Conservation (phyloP, 1,140 invertebrate species). For the Dreissena polymorpha region DNA sequence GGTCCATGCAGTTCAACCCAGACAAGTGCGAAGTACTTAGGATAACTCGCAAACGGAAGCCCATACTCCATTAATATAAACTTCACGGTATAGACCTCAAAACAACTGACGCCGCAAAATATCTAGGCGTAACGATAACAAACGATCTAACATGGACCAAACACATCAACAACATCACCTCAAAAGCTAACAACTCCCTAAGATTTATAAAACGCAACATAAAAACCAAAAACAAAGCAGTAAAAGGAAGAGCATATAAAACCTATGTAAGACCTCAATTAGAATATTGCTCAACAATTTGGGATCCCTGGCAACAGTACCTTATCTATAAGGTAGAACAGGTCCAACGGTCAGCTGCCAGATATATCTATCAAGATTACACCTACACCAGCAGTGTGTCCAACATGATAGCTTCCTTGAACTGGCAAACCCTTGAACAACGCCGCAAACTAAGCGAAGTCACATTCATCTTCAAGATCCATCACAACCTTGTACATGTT, state of each 20-base stretch:
- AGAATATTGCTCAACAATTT: conserved; percentile 30
- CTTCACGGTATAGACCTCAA: background rate
- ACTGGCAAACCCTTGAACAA: too few species aligned
- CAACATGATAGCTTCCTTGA: background rate
- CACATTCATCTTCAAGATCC: too few species aligned
- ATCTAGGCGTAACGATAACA: conserved; percentile 18
- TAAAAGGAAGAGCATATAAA: conserved; percentile 26
- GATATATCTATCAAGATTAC: conserved; percentile 7
- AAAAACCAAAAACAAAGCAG: conserved; percentile 13
- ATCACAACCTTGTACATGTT: too few species aligned
- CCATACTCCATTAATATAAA: background rate
- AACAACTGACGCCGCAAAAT: conserved; percentile 2
- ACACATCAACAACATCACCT: conserved; percentile 22
- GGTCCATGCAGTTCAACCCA: conserved; percentile 21
- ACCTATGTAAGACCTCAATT: conserved; percentile 29
- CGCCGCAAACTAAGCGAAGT: too few species aligned
- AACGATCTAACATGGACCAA: conserved; percentile 3
- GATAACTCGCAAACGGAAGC: conserved; percentile 3
- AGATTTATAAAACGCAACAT: conserved; percentile 11
- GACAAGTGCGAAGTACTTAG: conserved; percentile 17
- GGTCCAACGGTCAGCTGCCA: conserved; percentile 16
- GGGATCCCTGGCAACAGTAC: conserved; percentile 27
- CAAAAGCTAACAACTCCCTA: conserved; percentile 15
- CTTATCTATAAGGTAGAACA: background rate
- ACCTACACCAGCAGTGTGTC: background rate